Evolutionary conservation across 1,140 invertebrate species (phyloP), one percentile per base, ranked within the genome.

Genomic region (Prorops nasuta): DNA sequence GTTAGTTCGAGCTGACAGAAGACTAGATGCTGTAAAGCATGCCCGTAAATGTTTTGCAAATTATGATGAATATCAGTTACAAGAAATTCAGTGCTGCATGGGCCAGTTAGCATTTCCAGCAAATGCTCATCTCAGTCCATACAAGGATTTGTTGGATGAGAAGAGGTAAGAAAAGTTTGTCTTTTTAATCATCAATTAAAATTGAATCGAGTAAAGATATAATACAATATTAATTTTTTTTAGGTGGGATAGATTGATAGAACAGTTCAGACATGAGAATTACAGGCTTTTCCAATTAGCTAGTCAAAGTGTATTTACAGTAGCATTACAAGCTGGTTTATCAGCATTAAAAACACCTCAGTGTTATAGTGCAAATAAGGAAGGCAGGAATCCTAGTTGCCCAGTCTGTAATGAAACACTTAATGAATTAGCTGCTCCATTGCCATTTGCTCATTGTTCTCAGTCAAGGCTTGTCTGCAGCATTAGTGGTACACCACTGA

Each of bases 391-490:
- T 79, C 80, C 89, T 2, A 88, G 91, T 64, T 99, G 96, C 77
- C 96, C 96, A 1, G 93, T 98, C 21, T 98, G 96, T 77, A 85
- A 89, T 64, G 85, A 88, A 52, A 86, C 91, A 60, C 81, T 98
- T 20, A 95, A 95, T 74, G 81, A 86, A 52, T 83, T 98, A 46
- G 95, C 96, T 10, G 82, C 83, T 42, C 79, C 85, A 44, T 79
- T 98, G 60, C 96, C 97, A 32, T 96, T 91, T 78, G 93, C 96
- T 36, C 96, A 98, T 79, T 96, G 94, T 74, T 92, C 94, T 17
- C 95, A 98, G 72, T 94, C 93, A 49, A 85, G 92, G 34, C 81
- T 99, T 2, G 91, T 98, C 56, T 97, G 93, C 69, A 85, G 89
- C 58, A 90, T 98, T 51, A 93, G 91, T 41, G 92, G 93, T 4